phyloP scores from a whole-genome alignment of 2,888 invertebrate species.

The Melanostoma scalare region DNA sequence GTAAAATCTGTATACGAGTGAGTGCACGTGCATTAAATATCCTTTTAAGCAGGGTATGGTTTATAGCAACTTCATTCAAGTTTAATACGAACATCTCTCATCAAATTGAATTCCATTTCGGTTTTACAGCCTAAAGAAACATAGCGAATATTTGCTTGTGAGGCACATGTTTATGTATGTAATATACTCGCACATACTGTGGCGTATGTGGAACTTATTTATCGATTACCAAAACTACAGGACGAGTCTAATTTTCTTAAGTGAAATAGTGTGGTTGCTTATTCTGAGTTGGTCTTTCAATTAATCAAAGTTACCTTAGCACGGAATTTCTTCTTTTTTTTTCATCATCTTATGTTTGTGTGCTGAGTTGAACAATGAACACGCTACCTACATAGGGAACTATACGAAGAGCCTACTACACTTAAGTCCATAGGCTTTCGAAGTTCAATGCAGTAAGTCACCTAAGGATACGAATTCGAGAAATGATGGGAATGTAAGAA shows the following conservation, averaged over 20 bases:
- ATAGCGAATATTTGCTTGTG: constrained; percentile 27
- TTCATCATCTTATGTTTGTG: constrained; percentile 13
- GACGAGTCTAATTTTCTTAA: constrained; percentile 65
- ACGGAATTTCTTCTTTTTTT: constrained; percentile 2
- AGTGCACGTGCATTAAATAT: constrained; percentile 73
- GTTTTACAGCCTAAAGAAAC: constrained; percentile 52
- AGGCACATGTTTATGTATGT: not conserved
- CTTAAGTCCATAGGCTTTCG: constrained; percentile 11
- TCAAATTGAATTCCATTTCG: constrained; percentile 71
- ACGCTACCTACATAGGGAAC: constrained; percentile 5
- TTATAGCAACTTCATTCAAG: constrained; percentile 69
- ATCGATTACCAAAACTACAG: constrained; percentile 50
- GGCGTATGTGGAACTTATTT: constrained; percentile 58
- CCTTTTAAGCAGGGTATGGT: constrained; percentile 62
- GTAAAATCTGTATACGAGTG: constrained; percentile 67
- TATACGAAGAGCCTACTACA: not conserved
- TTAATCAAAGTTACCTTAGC: constrained; percentile 61
- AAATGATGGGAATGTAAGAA: constrained; percentile 31
- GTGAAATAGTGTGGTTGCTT: constrained; percentile 57
- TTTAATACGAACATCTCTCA: constrained; percentile 63
- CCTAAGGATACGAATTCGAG: constrained; percentile 42
- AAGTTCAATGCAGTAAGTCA: constrained; percentile 59
- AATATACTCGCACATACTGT: not conserved
- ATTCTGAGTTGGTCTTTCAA: constrained; percentile 55
- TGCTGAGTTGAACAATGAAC: constrained; percentile 4